Percentiles rank a stretch among this genome's conserved stretches.
Evolutionary conservation across 2,113 vertebrate species (phyloP).

Genomic region (Apistogramma diplotaenia): DNA sequence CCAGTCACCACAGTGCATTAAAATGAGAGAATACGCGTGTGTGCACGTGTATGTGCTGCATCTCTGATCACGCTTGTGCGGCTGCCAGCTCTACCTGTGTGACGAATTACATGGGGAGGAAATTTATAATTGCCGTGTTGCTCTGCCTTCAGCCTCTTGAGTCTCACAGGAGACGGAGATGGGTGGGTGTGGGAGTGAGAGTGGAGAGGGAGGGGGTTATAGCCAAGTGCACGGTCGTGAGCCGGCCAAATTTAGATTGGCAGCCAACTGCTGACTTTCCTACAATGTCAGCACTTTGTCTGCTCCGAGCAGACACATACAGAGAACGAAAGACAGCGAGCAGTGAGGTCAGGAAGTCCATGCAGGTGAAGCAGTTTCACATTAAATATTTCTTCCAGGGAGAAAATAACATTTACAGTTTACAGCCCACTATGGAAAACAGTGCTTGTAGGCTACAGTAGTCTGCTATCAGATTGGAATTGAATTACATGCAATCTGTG

Average conservation of each 20-base stretch:
- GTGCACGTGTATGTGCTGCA: not conserved
- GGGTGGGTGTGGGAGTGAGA: not conserved
- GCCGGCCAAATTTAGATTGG: slow-evolving; percentile 53
- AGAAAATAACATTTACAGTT: not conserved
- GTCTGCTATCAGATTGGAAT: not conserved
- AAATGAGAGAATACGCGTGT: not conserved
- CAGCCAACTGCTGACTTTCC: slow-evolving; percentile 51
- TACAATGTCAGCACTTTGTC: slow-evolving; percentile 47
- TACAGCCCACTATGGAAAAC: not conserved
- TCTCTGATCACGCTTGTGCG: not conserved
- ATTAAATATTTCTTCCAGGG: not conserved
- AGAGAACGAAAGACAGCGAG: not conserved
- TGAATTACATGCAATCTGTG: too few species aligned
- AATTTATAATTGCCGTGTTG: slow-evolving; percentile 45
- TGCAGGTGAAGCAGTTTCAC: not conserved
- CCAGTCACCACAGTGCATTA: not conserved
- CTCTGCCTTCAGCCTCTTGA: slow-evolving; percentile 1
- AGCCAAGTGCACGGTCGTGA: slow-evolving; percentile 37
- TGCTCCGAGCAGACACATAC: not conserved
- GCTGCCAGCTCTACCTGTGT: not conserved
- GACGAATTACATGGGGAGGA: slow-evolving; percentile 16
- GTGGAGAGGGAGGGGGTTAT: not conserved
- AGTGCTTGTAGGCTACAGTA: not conserved
- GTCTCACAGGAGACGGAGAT: not conserved
- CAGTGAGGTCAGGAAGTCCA: not conserved